Conservation (phyloP, 2,797 vertebrate genomes). For the Benthosema pterotum region DNA sequence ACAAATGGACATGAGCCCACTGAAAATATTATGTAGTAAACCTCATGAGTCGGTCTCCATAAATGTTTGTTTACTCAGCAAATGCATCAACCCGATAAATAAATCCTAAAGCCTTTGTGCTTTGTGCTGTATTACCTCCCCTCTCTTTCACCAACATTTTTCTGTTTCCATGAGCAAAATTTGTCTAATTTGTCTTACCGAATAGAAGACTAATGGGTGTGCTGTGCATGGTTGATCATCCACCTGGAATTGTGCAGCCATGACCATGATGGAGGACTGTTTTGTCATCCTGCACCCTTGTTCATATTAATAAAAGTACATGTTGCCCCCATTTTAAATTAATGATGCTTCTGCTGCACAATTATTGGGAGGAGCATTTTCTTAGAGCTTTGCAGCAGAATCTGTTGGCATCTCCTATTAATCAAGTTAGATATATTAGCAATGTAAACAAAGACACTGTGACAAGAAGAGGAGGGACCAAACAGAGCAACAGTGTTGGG, state of each 20-base stretch:
- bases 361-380: constrained; percentile 58
- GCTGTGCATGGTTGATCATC: constrained; percentile 17
- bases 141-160: background rate
- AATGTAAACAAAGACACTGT: too few species aligned
- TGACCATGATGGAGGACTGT: constrained; percentile 35
- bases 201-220: constrained; percentile 21
- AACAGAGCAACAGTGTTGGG: too few species aligned
- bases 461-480: too few species aligned
- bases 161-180: constrained; percentile 30
- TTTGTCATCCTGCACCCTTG: constrained; percentile 27
- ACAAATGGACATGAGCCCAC: constrained; percentile 9
- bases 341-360: constrained; percentile 51
- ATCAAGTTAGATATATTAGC: too few species aligned
- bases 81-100: constrained; percentile 58
- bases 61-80: constrained; percentile 56
- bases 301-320: constrained; percentile 46
- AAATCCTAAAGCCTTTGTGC: constrained; percentile 60
- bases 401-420: too few species aligned
- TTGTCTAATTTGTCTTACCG: background rate
- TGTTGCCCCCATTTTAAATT: constrained; percentile 33
- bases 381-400: too few species aligned
- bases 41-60: constrained; percentile 31
- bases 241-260: constrained; percentile 36
- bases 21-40: constrained; percentile 38
- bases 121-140: constrained; percentile 31